Evolutionary conservation across 1,140 invertebrate species (phyloP), one percentile per base, ranked within the genome.

Genomic region (Drosophila tsacasi): DNA sequence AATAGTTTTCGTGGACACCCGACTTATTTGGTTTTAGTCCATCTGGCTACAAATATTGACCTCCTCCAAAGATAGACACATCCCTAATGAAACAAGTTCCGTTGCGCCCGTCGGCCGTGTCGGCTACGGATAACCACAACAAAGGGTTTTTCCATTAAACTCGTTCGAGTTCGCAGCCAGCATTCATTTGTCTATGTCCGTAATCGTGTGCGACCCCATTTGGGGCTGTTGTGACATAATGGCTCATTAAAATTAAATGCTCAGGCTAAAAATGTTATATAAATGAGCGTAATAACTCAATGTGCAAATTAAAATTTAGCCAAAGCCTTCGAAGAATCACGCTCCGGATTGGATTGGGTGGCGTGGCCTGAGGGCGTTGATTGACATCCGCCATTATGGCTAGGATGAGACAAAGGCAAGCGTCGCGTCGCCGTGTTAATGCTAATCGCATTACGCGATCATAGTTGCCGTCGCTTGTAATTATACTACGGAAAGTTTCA

Each of bases 221-320:
- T 50, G 32, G 32, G 21, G 32, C 21, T 39, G 54, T 46, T 68
- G 73, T 90, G 77, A 87, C 77, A 87, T 84, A 87, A 87, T 81
- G 84, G 74, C 80, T 81, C 84, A 90, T 89, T 83, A 89, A 77
- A 87, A 74, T 76, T 63, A 74, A 76, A 87, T 83, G 80, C 65
- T 65, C 47, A 1, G 52, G 59, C 72, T 62, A 50, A 76, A 78
- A 87, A 49, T 71, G 80, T 89, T 86, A 77, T 55, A 74, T 84
- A 87, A 89, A 87, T 64, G 77, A 74, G 69, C 40, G 67, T 59
- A 84, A 89, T 90, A 90, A 84, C 71, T 89, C 77, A 81, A 50
- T 80, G 77, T 57, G 84, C 61, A 87, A 87, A 87, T 87, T 87
- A 87, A 90, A 89, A 89, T 84, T 66, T 62, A 76, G 77, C 74